Evolutionary conservation across 2,888 invertebrate species (phyloP), one percentile per base, ranked within the genome.

Genomic region (Tetropium fuscum): DNA sequence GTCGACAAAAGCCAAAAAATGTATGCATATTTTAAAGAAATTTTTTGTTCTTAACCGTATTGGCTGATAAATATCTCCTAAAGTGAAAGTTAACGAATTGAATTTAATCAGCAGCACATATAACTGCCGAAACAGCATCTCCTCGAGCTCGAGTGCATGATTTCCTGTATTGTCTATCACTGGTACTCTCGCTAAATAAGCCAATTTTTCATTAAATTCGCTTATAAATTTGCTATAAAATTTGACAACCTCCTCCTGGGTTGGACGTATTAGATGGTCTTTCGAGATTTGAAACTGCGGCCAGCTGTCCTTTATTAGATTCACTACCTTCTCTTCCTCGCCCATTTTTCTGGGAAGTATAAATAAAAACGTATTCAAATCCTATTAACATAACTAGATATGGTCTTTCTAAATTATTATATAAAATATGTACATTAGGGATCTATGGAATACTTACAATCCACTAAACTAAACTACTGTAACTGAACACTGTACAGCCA

Each of bases 21-120:
- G 51, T 2, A 27, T 25, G 25, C 40, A 51, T 8, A 51, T 3
- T 11, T 18, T 38, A 27, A 51, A 51, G 11, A 51, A 49, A n/a
- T 40, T 38, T 27, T 40, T 51, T 10, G 51, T 51, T 4, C 51
- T 20, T 20, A 22, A 11, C 6, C 19, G 27, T 7, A 8, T 40
- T 22, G 51, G 51, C 8, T 27, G 27, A 11, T 51, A 40, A 16
- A 51, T 51, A 27, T 51, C 51, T n/a, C 11, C 4, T 25, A 51
- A 16, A 3, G 27, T 27, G 8, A 38, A 51, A 6, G 22, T 20
- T 8, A 48, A 4, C 6, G 7, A 5, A 18, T 16, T 3, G 18
- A 40, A 18, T n/a, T 16, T 18, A 18, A 3, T 16, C 10, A 36
- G 7, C 1, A 51, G 10, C 18, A 10, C 16, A 10, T 10, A 16